Percentiles rank a stretch among this genome's conserved stretches.
Conservation (phyloP, 2,888 invertebrate genomes). For the Elysia crispata region DNA sequence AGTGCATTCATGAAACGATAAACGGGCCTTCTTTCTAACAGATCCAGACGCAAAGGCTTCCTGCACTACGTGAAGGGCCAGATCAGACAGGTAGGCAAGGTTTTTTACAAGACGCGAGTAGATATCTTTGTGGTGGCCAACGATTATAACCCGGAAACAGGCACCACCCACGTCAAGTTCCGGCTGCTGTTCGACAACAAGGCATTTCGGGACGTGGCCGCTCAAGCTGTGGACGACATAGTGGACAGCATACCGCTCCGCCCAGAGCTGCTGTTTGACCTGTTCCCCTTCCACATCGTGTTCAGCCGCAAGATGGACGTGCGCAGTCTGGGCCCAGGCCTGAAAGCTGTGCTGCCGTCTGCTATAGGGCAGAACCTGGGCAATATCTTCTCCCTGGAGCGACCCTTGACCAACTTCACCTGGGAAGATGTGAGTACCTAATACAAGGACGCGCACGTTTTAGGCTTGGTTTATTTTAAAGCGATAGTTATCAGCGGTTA, state of each 20-base stretch:
- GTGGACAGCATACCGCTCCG: constrained; percentile 59
- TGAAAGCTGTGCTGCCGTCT: constrained; percentile 71
- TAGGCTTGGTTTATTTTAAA: too few relatives aligned
- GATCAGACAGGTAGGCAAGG: constrained; percentile 92
- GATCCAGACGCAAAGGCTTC: constrained; percentile 93
- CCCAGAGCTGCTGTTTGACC: constrained; percentile 88
- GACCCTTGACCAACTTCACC: constrained; percentile 95
- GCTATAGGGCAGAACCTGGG: constrained; percentile 88
- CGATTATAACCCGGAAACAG: constrained; percentile 89
- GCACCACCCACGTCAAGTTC: constrained; percentile 95
- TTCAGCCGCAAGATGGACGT: constrained; percentile 85
- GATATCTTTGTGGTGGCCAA: constrained; percentile 88
- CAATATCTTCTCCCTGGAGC: constrained; percentile 92
- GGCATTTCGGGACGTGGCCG: constrained; percentile 56
- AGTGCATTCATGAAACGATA: too few relatives aligned
- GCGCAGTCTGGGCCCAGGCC: constrained; percentile 73
- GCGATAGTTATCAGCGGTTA: too few relatives aligned
- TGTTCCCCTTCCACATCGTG: constrained; percentile 98
- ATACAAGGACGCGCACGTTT: too few relatives aligned
- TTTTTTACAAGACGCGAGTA: constrained; percentile 97
- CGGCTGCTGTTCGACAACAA: constrained; percentile 94
- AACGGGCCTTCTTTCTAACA: too few relatives aligned
- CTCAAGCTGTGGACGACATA: constrained; percentile 51
- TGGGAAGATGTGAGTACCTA: constrained; percentile 90
- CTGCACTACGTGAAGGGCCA: constrained; percentile 98